Conservation (phyloP, 2,113 vertebrate species). For the Ceuthmochares aereus region DNA sequence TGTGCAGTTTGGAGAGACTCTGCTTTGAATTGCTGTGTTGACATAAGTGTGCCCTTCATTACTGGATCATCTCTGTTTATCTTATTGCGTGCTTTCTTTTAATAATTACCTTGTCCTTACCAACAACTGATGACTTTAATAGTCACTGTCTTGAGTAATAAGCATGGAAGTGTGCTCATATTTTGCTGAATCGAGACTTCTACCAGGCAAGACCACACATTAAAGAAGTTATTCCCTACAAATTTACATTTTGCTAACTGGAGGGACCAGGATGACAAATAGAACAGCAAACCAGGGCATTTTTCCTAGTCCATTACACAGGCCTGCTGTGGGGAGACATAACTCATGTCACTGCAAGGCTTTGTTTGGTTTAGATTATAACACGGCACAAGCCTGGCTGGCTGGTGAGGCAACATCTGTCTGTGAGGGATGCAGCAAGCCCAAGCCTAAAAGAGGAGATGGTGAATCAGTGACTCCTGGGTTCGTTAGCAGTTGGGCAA, state of each 20-base stretch:
- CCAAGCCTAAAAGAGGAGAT: background rate
- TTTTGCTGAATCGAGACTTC: conserved; percentile 9
- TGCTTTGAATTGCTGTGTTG: background rate
- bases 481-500: background rate
- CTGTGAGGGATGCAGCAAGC: background rate
- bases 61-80: background rate
- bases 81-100: conserved; percentile 14
- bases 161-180: background rate
- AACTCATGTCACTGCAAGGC: background rate
- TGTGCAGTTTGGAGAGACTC: background rate
- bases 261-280: background rate
- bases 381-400: background rate
- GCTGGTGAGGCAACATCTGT: background rate
- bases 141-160: background rate
- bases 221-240: background rate
- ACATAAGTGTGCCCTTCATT: background rate
- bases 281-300: background rate
- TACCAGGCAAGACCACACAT: background rate
- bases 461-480: background rate
- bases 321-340: background rate
- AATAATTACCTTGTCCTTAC: background rate
- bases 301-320: background rate
- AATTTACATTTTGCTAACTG: background rate
- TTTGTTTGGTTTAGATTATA: conserved; percentile 1
- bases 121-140: background rate